Evolutionary conservation across 2,113 vertebrate species (phyloP).

Genomic region (Poeciliopsis occidentalis): DNA sequence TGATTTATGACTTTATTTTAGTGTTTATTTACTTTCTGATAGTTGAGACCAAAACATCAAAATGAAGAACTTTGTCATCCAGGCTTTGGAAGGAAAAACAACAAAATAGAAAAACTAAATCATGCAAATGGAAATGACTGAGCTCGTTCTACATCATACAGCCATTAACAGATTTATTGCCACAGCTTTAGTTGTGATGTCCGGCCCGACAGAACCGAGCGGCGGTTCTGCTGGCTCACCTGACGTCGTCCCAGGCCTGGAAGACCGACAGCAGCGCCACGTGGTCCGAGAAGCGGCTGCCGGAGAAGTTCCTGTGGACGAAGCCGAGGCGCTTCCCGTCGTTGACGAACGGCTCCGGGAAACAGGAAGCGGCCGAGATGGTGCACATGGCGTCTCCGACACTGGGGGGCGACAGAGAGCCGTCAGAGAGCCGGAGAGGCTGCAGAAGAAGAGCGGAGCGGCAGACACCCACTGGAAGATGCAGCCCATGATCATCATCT

Average conservation of each 20-base stretch:
- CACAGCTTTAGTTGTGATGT: background rate
- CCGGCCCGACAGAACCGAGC: no score
- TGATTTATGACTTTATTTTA: no score
- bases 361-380: slow-evolving; percentile 92
- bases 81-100: no score
- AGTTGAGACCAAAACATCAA: no score
- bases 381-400: slow-evolving; percentile 95
- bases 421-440: background rate
- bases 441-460: background rate
- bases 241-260: slow-evolving; percentile 95
- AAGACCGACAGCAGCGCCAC: slow-evolving; percentile 93
- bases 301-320: slow-evolving; percentile 93
- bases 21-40: no score
- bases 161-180: no score
- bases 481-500: slow-evolving; percentile 99
- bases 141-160: no score
- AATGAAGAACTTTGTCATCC: no score
- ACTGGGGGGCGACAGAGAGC: slow-evolving; percentile 69
- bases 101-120: no score
- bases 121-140: no score
- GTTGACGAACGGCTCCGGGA: slow-evolving; percentile 93
- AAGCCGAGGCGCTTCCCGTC: slow-evolving; percentile 93
- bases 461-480: slow-evolving; percentile 88
- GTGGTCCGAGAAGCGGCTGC: slow-evolving; percentile 91
- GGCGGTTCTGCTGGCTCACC: slow-evolving; percentile 70